Conservation (phyloP, 2,888 invertebrate species). For the Ptychoptera contaminata region DNA sequence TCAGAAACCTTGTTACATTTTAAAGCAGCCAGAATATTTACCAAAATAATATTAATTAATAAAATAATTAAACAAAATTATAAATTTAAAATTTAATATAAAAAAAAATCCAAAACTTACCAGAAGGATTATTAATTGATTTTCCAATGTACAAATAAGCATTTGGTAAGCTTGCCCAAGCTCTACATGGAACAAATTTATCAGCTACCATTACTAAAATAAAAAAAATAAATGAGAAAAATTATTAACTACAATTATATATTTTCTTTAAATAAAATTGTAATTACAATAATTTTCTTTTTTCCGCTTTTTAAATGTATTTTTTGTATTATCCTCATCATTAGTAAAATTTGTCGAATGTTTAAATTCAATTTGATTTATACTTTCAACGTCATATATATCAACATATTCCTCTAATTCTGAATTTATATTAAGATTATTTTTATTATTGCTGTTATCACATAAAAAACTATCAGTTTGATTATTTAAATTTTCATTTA, state of each 20-base stretch:
- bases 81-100: not conserved
- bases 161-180: conserved; percentile 16
- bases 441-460: not conserved
- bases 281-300: not conserved
- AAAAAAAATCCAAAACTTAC: not conserved
- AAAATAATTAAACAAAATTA: not conserved
- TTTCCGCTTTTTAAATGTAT: not conserved
- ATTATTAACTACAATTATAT: no score
- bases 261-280: not conserved
- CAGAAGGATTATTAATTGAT: conserved; percentile 3
- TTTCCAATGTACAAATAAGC: conserved; percentile 14
- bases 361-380: not conserved
- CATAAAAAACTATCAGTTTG: no score
- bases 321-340: not conserved
- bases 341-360: not conserved
- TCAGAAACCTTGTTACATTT: no score
- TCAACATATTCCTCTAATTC: conserved; percentile 1
- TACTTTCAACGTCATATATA: conserved; percentile 2
- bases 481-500: no score
- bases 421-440: conserved; percentile 2
- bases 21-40: no score
- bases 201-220: conserved; percentile 12
- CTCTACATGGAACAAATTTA: conserved; percentile 15
- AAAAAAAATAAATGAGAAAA: no score
- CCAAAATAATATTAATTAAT: no score